These are phyloP conservation scores for Erebia epiphron DNA, from an alignment of 2,888 invertebrate species.

Conservation along the genomic window DNA sequence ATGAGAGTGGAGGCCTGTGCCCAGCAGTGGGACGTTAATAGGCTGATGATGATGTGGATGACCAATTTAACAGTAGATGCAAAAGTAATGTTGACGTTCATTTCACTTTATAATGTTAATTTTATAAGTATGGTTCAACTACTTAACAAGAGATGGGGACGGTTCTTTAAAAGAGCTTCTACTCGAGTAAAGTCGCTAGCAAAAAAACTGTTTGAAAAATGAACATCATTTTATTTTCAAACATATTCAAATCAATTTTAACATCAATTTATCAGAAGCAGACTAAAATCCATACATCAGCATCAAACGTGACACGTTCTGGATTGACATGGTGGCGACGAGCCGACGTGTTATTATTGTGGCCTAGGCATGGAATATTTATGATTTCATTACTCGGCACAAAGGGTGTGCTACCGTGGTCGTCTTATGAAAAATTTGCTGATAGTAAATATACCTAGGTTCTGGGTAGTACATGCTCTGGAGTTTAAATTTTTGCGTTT, in stretches of 20 bases:
- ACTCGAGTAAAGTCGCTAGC: no score
- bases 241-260: constrained; percentile 10
- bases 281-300: constrained; percentile 1
- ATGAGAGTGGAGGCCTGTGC: no score
- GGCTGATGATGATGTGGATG: no score
- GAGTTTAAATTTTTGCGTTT: no score
- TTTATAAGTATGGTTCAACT: no score
- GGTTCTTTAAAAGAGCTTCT: no score
- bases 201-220: no score
- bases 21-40: no score
- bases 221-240: background rate
- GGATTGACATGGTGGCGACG: constrained; percentile 13
- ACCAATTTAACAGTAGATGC: no score
- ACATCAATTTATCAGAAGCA: constrained; percentile 13
- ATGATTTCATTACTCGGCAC: constrained; percentile 12
- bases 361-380: constrained; percentile 7
- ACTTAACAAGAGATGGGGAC: no score
- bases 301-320: constrained; percentile 8
- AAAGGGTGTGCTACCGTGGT: constrained; percentile 1
- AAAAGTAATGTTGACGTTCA: no score
- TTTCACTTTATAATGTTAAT: no score
- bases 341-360: constrained; percentile 1
- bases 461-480: background rate
- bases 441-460: background rate
- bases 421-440: constrained; percentile 2